phyloP scores from a whole-genome alignment of 1,140 invertebrate genomes.

The Drosophila teissieri region DNA sequence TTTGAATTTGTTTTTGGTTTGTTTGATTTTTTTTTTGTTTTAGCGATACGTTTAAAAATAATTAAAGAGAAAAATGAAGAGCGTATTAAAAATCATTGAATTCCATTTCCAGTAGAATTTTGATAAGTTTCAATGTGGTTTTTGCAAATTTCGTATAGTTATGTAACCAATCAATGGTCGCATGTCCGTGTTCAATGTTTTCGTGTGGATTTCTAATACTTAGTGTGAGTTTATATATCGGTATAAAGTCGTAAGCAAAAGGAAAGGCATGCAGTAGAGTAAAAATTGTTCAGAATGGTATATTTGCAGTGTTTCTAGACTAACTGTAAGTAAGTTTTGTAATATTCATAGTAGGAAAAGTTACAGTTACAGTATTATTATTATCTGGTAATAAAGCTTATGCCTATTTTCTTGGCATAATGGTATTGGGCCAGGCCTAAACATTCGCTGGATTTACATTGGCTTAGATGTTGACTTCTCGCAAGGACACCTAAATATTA shows the following conservation, averaged over 20 bases:
- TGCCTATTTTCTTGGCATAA: slow-evolving; percentile 21
- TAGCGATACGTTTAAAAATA: slow-evolving; percentile 82
- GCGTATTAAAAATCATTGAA: slow-evolving; percentile 79
- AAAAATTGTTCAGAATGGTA: slow-evolving; percentile 30
- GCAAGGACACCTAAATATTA: neutral
- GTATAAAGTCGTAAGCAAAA: slow-evolving; percentile 67
- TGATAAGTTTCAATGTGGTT: slow-evolving; percentile 48
- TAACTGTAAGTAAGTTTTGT: slow-evolving; percentile 25
- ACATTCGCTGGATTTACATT: slow-evolving; percentile 17
- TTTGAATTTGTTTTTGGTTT: slow-evolving; percentile 49
- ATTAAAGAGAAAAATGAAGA: slow-evolving; percentile 83
- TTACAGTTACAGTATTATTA: neutral
- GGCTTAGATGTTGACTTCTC: neutral
- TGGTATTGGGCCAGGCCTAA: slow-evolving; percentile 1
- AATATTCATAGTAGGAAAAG: slow-evolving; percentile 13
- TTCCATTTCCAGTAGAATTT: slow-evolving; percentile 71
- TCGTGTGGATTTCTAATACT: slow-evolving; percentile 41
- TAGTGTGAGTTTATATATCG: slow-evolving; percentile 57
- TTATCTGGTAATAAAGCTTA: neutral
- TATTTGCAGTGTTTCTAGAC: slow-evolving; percentile 45
- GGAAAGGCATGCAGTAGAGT: slow-evolving; percentile 63
- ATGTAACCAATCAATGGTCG: slow-evolving; percentile 38
- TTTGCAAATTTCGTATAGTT: slow-evolving; percentile 52
- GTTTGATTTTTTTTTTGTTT: slow-evolving; percentile 50
- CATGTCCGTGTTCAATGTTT: slow-evolving; percentile 30